Percentiles rank a stretch among this genome's conserved stretches.
phyloP scores from a whole-genome alignment of 1,140 invertebrate genomes.

The Lithobius niger region DNA sequence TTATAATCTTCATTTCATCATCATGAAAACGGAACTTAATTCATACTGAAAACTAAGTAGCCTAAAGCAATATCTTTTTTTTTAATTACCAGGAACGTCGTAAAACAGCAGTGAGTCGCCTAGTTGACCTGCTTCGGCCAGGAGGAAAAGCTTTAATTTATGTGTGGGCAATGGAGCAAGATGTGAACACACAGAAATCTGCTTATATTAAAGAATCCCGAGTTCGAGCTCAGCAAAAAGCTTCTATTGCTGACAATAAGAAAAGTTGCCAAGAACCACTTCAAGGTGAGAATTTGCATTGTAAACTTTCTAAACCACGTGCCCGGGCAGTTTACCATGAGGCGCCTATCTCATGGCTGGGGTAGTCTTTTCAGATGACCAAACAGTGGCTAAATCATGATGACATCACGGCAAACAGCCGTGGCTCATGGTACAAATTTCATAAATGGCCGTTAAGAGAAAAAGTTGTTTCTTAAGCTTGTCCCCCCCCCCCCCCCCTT shows the following conservation, averaged over 20 bases:
- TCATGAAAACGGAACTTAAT: not conserved
- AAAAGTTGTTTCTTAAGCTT: too few relatives aligned
- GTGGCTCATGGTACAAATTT: too few relatives aligned
- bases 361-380: too few relatives aligned
- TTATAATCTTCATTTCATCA: not conserved
- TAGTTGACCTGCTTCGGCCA: conserved; percentile 51
- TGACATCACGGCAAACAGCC: too few relatives aligned
- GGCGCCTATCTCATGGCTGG: too few relatives aligned
- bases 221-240: conserved; percentile 22
- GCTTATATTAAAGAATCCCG: conserved; percentile 55
- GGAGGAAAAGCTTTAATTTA: conserved; percentile 70
- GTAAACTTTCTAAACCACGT: too few relatives aligned
- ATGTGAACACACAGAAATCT: conserved; percentile 47
- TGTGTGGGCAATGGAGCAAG: conserved; percentile 91
- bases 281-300: too few relatives aligned
- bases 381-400: too few relatives aligned
- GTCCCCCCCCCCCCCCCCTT: too few relatives aligned
- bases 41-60: not conserved
- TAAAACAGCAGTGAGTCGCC: conserved; percentile 54
- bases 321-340: too few relatives aligned
- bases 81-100: conserved; percentile 49
- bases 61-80: conserved; percentile 23
- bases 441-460: too few relatives aligned
- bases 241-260: not conserved
- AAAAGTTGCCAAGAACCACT: too few relatives aligned